Evolutionary conservation across 2,888 invertebrate genomes (phyloP), one percentile per base, ranked within the genome.

Genomic region (Andrena minutula): DNA sequence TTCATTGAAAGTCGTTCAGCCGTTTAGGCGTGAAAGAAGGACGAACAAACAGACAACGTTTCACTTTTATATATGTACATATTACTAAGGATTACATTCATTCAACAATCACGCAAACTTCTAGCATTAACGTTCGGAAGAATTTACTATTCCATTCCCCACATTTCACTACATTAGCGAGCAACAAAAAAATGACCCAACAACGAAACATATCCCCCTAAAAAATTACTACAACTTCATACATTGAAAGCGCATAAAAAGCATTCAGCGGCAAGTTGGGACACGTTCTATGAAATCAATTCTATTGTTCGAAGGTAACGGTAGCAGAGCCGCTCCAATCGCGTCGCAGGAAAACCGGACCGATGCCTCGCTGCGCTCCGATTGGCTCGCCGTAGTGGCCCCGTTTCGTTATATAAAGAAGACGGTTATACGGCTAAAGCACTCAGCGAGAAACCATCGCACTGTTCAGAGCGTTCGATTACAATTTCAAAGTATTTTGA

Each of bases 261-360:
- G 63, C 4, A 23, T 30, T 20, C 20, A 28, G 28, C 8, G 47
- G 23, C 12, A 61, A 41, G 66, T 23, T 32, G 28, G 16, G 30
- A 30, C 41, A 12, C 20, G 47, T 30, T 60, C n/a, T 12, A 68
- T 20, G 60, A 74, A 74, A 74, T 74, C 60, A 74, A 68, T 74
- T 60, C 20, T n/a, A 70, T 60, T 70, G 70, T 70, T 60, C 47
- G 10, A 7, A 53, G 32, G 26, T 51, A 56, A 49, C 65, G 51
- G 32, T 64, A 58, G 35, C 7, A 23, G 1, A 23, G 16, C 0
- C 49, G 63, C 58, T 6, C 73, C 51, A 77, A 77, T 77, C 32
- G n/a, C 8, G 30, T 30, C 2, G n/a, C 58, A 32, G 49, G 16
- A 35, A 35, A 23, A 26, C 16, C 49, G 8, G 26, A 6, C 1